Evolutionary conservation across 2,797 vertebrate species (phyloP).

Genomic region (Eulemur coronatus): DNA sequence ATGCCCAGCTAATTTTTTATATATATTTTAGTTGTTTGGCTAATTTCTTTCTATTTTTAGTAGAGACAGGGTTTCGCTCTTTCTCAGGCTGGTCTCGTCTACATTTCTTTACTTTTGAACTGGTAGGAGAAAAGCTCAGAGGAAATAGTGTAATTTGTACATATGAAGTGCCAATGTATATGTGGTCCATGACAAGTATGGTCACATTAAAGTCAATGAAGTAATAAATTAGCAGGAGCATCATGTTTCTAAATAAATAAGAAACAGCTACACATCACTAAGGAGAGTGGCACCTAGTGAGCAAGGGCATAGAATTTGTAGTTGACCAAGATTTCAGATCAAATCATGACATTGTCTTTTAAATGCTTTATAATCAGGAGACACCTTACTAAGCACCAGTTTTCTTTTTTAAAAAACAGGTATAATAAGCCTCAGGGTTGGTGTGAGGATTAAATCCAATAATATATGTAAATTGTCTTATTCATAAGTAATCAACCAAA

Average conservation of each 20-base stretch:
- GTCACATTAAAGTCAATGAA: background rate
- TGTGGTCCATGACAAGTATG: background rate
- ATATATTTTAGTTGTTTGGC: no score
- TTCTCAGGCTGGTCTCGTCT: background rate
- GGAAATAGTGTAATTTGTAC: background rate
- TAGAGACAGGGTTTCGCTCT: no score
- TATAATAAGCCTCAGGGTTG: background rate
- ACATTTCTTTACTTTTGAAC: background rate
- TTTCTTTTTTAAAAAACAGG: background rate
- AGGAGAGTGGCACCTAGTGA: background rate
- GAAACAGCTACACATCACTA: background rate
- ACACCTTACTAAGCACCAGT: background rate
- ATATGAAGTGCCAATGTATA: background rate
- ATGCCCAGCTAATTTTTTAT: no score
- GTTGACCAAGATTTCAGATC: background rate
- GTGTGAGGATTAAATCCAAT: constrained; percentile 8
- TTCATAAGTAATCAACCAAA: background rate
- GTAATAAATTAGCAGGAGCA: background rate
- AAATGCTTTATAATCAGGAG: background rate
- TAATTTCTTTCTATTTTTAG: no score
- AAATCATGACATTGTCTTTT: background rate
- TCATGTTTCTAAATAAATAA: background rate
- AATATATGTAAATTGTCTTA: background rate
- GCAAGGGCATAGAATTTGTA: background rate
- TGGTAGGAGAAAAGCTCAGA: background rate